A percentile compares a stretch with the other conserved stretches of the same genome.
phyloP scores from a whole-genome alignment of 2,113 vertebrate species.

The Vidua macroura region DNA sequence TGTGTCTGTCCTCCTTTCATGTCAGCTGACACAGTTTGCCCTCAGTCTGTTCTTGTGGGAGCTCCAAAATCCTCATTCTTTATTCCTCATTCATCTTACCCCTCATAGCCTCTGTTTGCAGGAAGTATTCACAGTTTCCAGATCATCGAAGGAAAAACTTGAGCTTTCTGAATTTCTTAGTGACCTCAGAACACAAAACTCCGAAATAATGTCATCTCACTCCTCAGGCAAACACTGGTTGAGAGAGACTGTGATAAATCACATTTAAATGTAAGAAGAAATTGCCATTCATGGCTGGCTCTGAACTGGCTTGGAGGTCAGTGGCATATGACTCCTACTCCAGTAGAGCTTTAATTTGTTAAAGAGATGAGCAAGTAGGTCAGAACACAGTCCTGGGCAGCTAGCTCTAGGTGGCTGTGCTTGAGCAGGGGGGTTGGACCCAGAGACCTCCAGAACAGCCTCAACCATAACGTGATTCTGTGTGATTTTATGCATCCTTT shows the following conservation, averaged over 20 bases:
- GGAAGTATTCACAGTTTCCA: background rate
- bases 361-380: background rate
- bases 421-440: background rate
- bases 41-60: background rate
- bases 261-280: background rate
- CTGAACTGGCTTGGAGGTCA: background rate
- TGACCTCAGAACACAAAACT: background rate
- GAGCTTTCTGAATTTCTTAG: background rate
- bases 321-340: background rate
- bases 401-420: background rate
- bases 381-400: background rate
- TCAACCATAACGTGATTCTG: background rate
- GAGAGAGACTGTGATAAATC: background rate
- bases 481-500: background rate
- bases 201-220: background rate
- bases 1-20: background rate
- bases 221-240: background rate
- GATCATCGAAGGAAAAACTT: background rate
- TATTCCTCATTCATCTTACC: background rate
- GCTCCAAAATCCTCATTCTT: background rate
- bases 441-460: background rate
- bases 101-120: background rate
- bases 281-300: accelerated
- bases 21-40: background rate
- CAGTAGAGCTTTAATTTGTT: background rate